These are phyloP conservation scores for Semnornis frantzii DNA, from an alignment of 2,113 vertebrate species.

Conservation along the genomic window DNA sequence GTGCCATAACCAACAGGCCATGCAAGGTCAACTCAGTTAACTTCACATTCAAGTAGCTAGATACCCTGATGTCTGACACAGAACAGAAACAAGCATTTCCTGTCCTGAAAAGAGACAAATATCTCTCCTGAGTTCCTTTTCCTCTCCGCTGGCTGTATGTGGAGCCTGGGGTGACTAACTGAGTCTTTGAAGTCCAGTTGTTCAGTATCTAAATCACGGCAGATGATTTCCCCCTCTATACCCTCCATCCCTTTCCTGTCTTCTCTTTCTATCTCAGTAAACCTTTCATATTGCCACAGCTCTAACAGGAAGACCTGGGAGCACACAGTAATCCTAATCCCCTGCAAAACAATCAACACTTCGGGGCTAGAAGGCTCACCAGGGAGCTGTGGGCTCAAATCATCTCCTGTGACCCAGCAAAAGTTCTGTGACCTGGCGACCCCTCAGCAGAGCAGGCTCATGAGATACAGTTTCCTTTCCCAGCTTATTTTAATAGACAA, in stretches of 20 bases:
- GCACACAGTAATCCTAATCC: not conserved
- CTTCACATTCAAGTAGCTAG: not conserved
- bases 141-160: not conserved
- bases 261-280: not conserved
- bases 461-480: not conserved
- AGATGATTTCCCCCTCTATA: not conserved
- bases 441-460: not conserved
- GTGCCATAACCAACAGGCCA: not conserved
- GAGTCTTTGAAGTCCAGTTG: constrained; percentile 31
- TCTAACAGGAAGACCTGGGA: not conserved
- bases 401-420: not conserved
- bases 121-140: not conserved
- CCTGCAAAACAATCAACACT: not conserved
- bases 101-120: constrained; percentile 24
- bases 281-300: not conserved
- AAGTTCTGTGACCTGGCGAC: not conserved
- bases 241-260: not conserved
- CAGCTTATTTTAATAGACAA: not conserved
- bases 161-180: not conserved
- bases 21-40: not conserved
- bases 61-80: not conserved
- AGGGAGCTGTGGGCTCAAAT: not conserved
- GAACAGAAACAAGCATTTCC: constrained; percentile 36
- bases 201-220: constrained; percentile 2
- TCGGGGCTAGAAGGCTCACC: not conserved